phyloP scores from a whole-genome alignment of 2,888 invertebrate genomes.

The Danaus chrysippus region DNA sequence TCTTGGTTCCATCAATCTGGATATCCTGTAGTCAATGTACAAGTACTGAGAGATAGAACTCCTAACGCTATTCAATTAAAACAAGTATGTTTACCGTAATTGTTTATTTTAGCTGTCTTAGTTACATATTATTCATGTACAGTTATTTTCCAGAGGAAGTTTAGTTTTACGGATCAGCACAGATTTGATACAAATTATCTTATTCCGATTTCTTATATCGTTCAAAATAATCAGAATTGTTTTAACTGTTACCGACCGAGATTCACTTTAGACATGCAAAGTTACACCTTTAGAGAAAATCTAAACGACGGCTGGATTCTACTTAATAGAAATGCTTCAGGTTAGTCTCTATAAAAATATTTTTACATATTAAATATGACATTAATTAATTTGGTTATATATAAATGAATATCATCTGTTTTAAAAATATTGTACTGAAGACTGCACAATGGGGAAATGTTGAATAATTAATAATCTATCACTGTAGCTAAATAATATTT shows the following conservation, averaged over 20 bases:
- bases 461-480: too few species aligned
- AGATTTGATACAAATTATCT: conserved; percentile 53
- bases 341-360: conserved; percentile 34
- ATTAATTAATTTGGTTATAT: too few species aligned
- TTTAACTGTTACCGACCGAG: conserved; percentile 64
- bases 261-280: conserved; percentile 58
- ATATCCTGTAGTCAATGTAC: conserved; percentile 81
- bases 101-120: neutral
- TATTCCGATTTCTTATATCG: conserved; percentile 64
- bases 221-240: conserved; percentile 60
- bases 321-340: conserved; percentile 64
- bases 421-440: too few species aligned
- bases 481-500: too few species aligned
- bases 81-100: conserved; percentile 46
- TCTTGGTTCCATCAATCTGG: conserved; percentile 84
- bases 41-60: conserved; percentile 56
- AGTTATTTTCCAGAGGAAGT: conserved; percentile 53
- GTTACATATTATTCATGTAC: neutral
- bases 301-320: conserved; percentile 68
- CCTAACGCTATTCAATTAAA: conserved; percentile 61
- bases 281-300: conserved; percentile 64
- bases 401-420: too few species aligned
- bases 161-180: conserved; percentile 49
- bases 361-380: neutral
- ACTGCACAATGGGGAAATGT: too few species aligned